These are phyloP conservation scores for Drosophila paracracens DNA, from an alignment of 2,888 invertebrate genomes.

Conservation along the genomic window DNA sequence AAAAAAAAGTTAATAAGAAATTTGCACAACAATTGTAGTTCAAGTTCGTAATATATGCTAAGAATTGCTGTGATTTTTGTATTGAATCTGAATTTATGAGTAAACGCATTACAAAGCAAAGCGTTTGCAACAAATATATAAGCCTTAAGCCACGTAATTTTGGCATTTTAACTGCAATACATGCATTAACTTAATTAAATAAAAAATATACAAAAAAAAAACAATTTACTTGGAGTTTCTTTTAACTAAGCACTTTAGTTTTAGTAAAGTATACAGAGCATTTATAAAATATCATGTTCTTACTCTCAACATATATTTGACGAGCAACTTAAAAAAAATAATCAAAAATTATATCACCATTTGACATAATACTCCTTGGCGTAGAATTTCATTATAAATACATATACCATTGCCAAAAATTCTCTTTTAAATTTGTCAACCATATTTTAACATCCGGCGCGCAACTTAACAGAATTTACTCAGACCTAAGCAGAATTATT, in stretches of 20 bases:
- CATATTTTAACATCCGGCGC: neutral
- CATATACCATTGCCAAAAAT: too few species aligned
- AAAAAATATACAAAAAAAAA: neutral
- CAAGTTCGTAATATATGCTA: constrained; percentile 46
- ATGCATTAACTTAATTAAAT: constrained; percentile 37
- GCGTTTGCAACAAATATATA: constrained; percentile 43
- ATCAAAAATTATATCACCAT: neutral
- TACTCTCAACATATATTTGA: neutral
- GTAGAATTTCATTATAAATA: neutral
- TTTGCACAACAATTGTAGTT: constrained; percentile 53
- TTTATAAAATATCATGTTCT: neutral
- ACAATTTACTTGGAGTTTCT: neutral
- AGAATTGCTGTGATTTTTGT: constrained; percentile 70
- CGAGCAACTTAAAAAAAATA: neutral
- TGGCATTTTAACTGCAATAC: constrained; percentile 20
- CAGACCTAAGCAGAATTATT: neutral
- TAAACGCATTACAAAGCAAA: constrained; percentile 31
- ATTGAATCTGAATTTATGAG: constrained; percentile 59
- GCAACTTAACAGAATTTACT: neutral
- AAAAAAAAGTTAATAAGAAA: constrained; percentile 36
- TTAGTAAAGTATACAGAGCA: neutral
- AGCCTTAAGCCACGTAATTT: constrained; percentile 41
- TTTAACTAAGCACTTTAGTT: neutral
- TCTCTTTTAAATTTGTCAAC: neutral
- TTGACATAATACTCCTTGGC: neutral